Evolutionary conservation across 2,797 vertebrate species (phyloP).

Genomic region (Acanthiza pusilla): DNA sequence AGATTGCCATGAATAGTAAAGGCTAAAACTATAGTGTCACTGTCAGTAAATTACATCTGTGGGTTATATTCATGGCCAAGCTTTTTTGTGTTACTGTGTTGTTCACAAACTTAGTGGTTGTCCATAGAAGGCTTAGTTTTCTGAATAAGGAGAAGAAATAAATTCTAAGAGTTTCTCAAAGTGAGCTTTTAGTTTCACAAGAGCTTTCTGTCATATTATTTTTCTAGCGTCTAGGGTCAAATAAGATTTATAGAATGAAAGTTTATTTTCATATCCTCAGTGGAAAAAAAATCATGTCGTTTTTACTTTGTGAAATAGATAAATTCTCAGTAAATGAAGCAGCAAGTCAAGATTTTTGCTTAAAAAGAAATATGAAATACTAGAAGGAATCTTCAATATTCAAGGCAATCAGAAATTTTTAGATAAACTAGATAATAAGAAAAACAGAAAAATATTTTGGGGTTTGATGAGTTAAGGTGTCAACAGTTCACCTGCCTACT

Average conservation of each 20-base stretch:
- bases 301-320: not conserved
- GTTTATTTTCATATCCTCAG: not conserved
- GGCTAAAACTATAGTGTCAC: not conserved
- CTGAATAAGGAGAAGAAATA: not conserved
- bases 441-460: not conserved
- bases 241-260: not conserved
- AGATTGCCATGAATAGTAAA: not conserved
- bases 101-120: not conserved
- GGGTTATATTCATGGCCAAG: not conserved
- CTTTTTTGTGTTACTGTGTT: not conserved
- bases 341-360: not conserved
- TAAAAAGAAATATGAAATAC: not conserved
- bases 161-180: not conserved
- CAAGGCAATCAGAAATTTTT: not conserved
- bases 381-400: not conserved
- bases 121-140: not conserved
- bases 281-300: not conserved
- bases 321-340: not conserved
- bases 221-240: not conserved
- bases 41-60: not conserved
- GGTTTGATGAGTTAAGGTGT: not conserved
- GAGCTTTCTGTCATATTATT: not conserved
- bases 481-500: not conserved
- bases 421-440: not conserved
- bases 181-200: not conserved